These are phyloP conservation scores for Microplitis manilae DNA, from an alignment of 2,888 invertebrate species.

Conservation along the genomic window DNA sequence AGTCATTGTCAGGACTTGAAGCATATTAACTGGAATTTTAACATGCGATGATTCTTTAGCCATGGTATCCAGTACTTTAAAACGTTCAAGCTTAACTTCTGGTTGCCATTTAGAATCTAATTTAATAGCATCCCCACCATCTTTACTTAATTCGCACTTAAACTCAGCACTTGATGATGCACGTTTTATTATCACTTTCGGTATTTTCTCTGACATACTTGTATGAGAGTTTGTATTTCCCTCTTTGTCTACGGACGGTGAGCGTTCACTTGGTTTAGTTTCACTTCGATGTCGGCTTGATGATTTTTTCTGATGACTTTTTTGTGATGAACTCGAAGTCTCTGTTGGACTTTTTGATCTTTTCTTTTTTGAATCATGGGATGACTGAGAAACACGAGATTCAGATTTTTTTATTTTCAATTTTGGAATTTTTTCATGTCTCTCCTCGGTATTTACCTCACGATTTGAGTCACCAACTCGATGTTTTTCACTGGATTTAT, in stretches of 20 bases:
- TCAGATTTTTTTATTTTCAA: constrained; percentile 57
- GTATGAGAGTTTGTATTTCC: constrained; percentile 44
- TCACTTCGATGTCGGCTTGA: constrained; percentile 26
- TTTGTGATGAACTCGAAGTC: neutral
- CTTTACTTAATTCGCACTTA: constrained; percentile 67
- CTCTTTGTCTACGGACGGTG: constrained; percentile 21
- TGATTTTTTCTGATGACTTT: constrained; percentile 33
- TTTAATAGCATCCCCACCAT: constrained; percentile 56
- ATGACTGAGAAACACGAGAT: constrained; percentile 19
- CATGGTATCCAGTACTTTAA: constrained; percentile 64
- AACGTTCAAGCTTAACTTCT: constrained; percentile 64
- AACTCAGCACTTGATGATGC: constrained; percentile 67
- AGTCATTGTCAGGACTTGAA: constrained; percentile 38
- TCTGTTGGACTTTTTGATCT: constrained; percentile 36
- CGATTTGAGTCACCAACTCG: constrained; percentile 25
- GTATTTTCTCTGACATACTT: constrained; percentile 62
- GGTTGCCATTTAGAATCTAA: constrained; percentile 65
- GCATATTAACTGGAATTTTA: constrained; percentile 54
- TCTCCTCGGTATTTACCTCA: constrained; percentile 2
- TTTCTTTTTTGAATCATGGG: constrained; percentile 34
- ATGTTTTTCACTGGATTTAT: constrained; percentile 24
- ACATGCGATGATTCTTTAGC: constrained; percentile 63
- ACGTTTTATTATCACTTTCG: constrained; percentile 69
- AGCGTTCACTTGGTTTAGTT: constrained; percentile 18
- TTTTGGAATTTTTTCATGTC: constrained; percentile 54